Evolutionary conservation across 2,113 vertebrate species (phyloP), one percentile per base, ranked within the genome.

Genomic region (Gallinago paraguaiae): DNA sequence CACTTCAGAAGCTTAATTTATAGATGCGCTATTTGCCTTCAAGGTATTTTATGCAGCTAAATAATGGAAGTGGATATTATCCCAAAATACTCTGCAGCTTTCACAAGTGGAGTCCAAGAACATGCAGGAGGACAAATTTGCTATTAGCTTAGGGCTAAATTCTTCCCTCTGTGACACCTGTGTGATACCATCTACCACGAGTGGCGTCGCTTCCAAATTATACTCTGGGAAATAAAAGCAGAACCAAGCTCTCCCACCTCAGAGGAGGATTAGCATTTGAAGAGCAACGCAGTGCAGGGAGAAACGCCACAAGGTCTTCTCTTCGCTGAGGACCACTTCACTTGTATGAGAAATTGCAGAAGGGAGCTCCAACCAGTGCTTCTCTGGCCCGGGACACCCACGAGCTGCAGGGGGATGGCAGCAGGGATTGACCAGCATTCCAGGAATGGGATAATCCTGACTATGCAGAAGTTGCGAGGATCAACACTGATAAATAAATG

Each of bases 21-120:
- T 79, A 95, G 95, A 90, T 74, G 89, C 9, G 8, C 88, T 82
- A 93, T 95, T 96, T 97, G 96, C 94, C 95, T 96, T 94, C 88
- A 92, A 95, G 92, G 86, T 90, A 84, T 93, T 96, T 94, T 95
- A 97, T 94, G 88, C 91, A 92, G 93, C 94, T 94, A 96, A 97
- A 97, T 95, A 96, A 93, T 91, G 91, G 95, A 85, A 96, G 78
- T 33, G 37, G 67, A 50, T 90, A 92, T 92, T 94, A 95, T 43
- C 93, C 88, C 86, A 96, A 89, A 92, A 74, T 69, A 6, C 70
- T 82, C 67, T 17, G 25, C 70, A 81, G 94, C 70, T 92, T 94
- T 96, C 86, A 54, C 81, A 93, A 33, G 9, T 46, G 61, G 72
- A 91, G 65, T 54, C 92, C 80, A 91, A 93, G 83, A 95, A 91